Evolutionary conservation across 64 coral and sea anemone genomes (phyloP).

Genomic region (Orbicella faveolata): DNA sequence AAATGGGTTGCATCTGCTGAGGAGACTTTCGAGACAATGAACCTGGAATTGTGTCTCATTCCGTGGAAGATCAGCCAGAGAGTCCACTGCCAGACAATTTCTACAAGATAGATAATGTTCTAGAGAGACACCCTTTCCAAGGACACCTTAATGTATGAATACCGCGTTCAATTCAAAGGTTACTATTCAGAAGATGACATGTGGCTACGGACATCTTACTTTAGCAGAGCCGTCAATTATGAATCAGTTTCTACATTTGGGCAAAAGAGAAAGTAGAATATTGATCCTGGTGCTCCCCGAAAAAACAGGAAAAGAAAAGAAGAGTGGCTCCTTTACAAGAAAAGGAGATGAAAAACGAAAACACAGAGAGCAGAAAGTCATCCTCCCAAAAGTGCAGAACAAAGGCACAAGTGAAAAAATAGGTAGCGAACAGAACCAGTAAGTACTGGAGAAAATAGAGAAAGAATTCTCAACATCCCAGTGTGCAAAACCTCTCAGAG

Average conservation of each 20-base stretch:
- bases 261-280: constrained; percentile 21
- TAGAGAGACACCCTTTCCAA: constrained; percentile 21
- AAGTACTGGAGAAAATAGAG: constrained; percentile 12
- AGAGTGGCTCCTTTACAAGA: background rate
- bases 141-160: constrained; percentile 35
- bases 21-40: constrained; percentile 11
- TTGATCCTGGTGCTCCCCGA: background rate
- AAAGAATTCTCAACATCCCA: constrained; percentile 5
- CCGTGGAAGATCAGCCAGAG: background rate
- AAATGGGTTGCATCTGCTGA: constrained; percentile 38
- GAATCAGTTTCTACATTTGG: constrained; percentile 21
- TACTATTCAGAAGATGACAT: constrained; percentile 29
- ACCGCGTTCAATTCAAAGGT: background rate
- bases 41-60: background rate
- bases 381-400: background rate
- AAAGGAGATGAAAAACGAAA: background rate
- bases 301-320: background rate
- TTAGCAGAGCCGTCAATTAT: constrained; percentile 21
- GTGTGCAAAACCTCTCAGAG: background rate
- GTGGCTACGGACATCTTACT: constrained; percentile 40
- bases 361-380: background rate
- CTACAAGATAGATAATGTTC: constrained; percentile 22
- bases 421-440: background rate
- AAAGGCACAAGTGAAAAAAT: background rate
- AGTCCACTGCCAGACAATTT: background rate